These are phyloP conservation scores for Lochmaea crataegi DNA, from an alignment of 2,888 invertebrate species.

Conservation along the genomic window DNA sequence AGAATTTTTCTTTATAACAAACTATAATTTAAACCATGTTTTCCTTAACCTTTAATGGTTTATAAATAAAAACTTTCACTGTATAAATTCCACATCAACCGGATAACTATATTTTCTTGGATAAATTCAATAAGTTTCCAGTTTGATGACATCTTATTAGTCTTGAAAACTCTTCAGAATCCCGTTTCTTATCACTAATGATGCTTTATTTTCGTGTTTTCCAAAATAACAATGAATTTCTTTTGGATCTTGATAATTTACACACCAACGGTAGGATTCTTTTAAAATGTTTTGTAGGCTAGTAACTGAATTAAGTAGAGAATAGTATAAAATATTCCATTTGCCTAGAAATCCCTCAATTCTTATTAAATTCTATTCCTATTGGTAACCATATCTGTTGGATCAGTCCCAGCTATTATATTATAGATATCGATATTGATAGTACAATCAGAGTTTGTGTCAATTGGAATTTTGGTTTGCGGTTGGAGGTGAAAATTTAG, in stretches of 20 bases:
- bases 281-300: not conserved
- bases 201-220: not conserved
- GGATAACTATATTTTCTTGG: not conserved
- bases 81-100: not conserved
- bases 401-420: too few relatives aligned
- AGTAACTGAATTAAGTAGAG: not conserved
- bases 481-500: too few relatives aligned
- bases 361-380: too few relatives aligned
- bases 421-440: too few relatives aligned
- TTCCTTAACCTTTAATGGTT: too few relatives aligned
- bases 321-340: too few relatives aligned
- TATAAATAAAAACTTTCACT: not conserved
- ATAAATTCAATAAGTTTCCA: not conserved
- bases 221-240: not conserved
- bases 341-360: too few relatives aligned
- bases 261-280: not conserved
- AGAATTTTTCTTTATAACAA: too few relatives aligned
- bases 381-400: too few relatives aligned
- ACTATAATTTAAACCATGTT: too few relatives aligned
- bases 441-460: too few relatives aligned
- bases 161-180: not conserved
- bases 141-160: not conserved
- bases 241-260: not conserved
- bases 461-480: too few relatives aligned
- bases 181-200: not conserved